Evolutionary conservation across 1,140 invertebrate species (phyloP).

Genomic region (Zaprionus capensis): DNA sequence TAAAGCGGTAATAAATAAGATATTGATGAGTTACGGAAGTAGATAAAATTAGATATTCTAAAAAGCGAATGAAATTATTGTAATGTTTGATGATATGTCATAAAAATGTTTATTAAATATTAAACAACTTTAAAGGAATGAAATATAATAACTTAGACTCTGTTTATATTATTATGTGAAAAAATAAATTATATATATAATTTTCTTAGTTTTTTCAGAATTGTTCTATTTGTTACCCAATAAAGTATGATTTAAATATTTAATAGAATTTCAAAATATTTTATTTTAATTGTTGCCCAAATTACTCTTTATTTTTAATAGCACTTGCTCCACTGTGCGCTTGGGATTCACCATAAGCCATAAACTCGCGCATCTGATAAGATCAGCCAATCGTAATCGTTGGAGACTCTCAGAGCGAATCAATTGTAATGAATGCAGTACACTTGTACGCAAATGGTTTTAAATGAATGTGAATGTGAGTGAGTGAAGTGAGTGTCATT

Average conservation of each 20-base stretch:
- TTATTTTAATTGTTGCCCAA: neutral
- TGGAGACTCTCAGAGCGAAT: constrained; percentile 1
- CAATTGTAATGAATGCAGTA: constrained; percentile 5
- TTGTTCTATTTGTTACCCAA: no score
- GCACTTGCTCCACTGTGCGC: neutral
- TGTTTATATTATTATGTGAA: no score
- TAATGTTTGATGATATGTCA: no score
- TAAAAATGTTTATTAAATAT: no score
- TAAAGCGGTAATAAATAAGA: neutral
- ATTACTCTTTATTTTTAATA: neutral
- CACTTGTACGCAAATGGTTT: neutral
- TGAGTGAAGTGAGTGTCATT: constrained; percentile 6
- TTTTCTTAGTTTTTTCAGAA: no score
- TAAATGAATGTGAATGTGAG: constrained; percentile 9
- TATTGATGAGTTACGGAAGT: neutral
- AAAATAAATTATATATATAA: no score
- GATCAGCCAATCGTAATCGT: neutral
- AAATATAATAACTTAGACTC: no score
- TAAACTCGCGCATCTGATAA: neutral
- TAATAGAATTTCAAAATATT: no score
- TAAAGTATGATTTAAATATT: no score
- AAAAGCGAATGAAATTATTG: no score
- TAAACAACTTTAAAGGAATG: no score
- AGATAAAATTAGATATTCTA: neutral
- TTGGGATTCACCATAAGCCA: neutral